A percentile compares a stretch with the other conserved stretches of the same genome.
Evolutionary conservation across 2,113 vertebrate genomes (phyloP).

Genomic region (Microtus pennsylvanicus): DNA sequence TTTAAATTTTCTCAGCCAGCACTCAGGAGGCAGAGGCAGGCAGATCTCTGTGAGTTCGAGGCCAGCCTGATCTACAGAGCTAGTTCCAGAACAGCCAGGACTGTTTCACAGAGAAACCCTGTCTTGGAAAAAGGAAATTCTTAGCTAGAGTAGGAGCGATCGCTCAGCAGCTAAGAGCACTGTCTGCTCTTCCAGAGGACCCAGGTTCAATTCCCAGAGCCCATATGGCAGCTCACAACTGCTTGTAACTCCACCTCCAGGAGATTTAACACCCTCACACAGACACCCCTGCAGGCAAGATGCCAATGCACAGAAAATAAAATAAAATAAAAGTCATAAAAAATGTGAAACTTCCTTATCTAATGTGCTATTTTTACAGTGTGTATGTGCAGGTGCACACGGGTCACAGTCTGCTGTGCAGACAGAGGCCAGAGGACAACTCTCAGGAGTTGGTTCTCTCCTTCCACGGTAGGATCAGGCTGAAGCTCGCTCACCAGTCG

Average conservation of each 20-base stretch:
- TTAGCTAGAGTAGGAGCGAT: neutral
- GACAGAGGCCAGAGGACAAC: neutral
- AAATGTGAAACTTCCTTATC: neutral
- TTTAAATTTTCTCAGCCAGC: neutral
- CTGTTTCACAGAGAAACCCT: no score
- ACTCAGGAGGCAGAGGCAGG: no score
- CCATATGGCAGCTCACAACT: neutral
- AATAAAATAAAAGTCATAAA: neutral
- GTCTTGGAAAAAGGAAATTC: no score
- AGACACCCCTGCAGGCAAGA: neutral
- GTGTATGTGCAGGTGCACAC: neutral
- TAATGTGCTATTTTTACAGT: neutral
- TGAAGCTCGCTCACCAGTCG: neutral
- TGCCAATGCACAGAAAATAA: neutral
- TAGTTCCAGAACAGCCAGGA: no score
- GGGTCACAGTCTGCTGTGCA: neutral
- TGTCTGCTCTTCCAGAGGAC: neutral
- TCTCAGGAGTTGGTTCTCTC: neutral
- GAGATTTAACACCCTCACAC: neutral
- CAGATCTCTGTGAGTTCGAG: no score
- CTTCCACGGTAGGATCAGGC: neutral
- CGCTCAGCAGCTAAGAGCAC: neutral
- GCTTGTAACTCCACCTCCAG: neutral
- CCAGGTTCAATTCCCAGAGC: neutral
- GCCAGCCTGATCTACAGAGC: no score